Evolutionary conservation across 2,113 vertebrate species (phyloP), one percentile per base, ranked within the genome.

Genomic region (Holacanthus passer): DNA sequence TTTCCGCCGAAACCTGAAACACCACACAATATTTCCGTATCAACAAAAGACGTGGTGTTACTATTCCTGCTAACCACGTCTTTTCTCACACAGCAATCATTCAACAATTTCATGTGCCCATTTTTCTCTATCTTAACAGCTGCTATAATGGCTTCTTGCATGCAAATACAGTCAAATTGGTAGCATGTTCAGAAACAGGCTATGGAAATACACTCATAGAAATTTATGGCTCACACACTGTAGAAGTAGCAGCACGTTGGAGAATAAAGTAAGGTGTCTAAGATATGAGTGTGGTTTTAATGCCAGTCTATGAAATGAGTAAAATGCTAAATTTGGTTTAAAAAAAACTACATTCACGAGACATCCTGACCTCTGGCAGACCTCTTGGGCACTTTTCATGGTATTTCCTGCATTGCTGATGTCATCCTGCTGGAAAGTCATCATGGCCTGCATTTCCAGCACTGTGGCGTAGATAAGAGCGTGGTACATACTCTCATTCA

Each of bases 381-480:
- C 93, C 31, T 96, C 96, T 87, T 96, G 95, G 32, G 96, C 96
- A 17, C 72, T 91, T 88, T 96, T 96, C 96, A 96, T 96, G 32
- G 94, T 96, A 63, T 93, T 93, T 29, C 95, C 96, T 4, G 96
- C 96, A 2, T 84, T 94, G 90, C 87, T 92, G 56, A 96, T 95
- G 94, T 96, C 96, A 19, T 96, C 95, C 0, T 93, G 96, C 80
- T 96, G 92, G 85, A 96, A 96, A 9, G 96, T 96, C 96, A 96
- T 96, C 96, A 96, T 96, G 64, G 96, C 96, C 89, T 96, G 95
- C 96, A 96, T 96, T 87, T 96, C 96, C 90, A 96, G 89, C 56
- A 96, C 89, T 0, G 96, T 96, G 88, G 96, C 95, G 16, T 96
- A 96, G 82, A 96, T 95, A 0, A 96, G 94, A 37, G 96, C 94